Evolutionary conservation across 2,888 invertebrate species (phyloP), one percentile per base, ranked within the genome.

Genomic region (Mythimna albipuncta): DNA sequence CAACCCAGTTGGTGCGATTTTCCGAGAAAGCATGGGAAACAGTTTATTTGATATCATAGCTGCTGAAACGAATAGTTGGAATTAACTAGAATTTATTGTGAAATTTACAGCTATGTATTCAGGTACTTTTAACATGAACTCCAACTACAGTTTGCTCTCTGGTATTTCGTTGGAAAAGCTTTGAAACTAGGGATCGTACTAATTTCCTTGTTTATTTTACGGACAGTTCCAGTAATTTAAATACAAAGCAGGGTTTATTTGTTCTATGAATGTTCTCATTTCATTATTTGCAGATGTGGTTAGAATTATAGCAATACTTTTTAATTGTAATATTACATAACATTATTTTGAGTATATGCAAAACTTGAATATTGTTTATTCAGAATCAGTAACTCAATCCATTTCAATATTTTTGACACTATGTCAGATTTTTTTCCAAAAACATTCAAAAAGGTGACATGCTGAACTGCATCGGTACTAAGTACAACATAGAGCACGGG

Each of bases 141-240:
- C 11, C 16, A 2, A n/a, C 5, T 19, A n/a, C 21, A 32, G 6
- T 21, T 52, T 44, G 9, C 32, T 21, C 26, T 13, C 11, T 7
- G 16, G 13, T 62, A n/a, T 63, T 58, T 32, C 16, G 7, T n/a
- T 52, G 13, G 0, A n/a, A 50, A 41, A 3, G 2, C 52, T 57
- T 3, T n/a, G 10, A 38, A 41, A 50, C 26, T 50, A 70, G 47
- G 6, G n/a, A 44, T 44, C 44, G 47, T 44, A 38, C 57, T 62
- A 6, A 55, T 62, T 70, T 35, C 11, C 21, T 21, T 59, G 44
- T 77, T 77, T n/a, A 6, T 32, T 71, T 35, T 54, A 6, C 35
- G 0, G 10, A 44, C 13, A 5, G 0, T 16, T 35, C 9, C 7
- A 1, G 10, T 9, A 21, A 32, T 10, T 2, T 11, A 50, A 6